Conservation (phyloP, 53 echinoderm and acorn worm genomes). For the Patiria pectinifera region DNA sequence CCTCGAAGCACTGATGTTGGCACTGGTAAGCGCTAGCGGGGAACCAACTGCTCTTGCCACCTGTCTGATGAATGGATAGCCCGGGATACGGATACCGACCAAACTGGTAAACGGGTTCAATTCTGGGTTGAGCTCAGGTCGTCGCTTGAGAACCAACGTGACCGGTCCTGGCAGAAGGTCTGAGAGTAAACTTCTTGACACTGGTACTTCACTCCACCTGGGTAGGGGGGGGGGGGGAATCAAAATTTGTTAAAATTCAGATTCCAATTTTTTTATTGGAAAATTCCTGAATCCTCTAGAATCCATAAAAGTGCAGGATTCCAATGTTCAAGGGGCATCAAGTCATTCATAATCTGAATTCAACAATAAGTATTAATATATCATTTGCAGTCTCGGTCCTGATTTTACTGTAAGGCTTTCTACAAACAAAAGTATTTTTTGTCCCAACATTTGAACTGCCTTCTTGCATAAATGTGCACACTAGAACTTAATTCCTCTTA, state of each 20-base stretch:
- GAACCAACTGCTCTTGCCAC: conserved; percentile 77
- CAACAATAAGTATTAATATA: no score
- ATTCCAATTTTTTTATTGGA: neutral
- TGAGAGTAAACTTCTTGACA: conserved; percentile 65
- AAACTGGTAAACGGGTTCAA: conserved; percentile 80
- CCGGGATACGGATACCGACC: conserved; percentile 88
- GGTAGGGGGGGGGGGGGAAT: no score
- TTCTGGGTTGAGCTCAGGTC: conserved; percentile 82
- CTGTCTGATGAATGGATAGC: conserved; percentile 81
- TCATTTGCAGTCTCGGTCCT: no score
- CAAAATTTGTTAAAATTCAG: neutral
- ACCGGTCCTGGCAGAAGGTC: conserved; percentile 96
- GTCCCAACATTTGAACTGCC: no score
- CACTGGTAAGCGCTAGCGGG: conserved; percentile 92
- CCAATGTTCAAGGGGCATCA: neutral
- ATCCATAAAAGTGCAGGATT: neutral
- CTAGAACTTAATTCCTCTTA: no score
- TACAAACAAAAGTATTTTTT: no score
- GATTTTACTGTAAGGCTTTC: no score
- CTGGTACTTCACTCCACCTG: conserved; percentile 93
- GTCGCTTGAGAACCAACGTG: conserved; percentile 82
- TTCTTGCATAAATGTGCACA: no score
- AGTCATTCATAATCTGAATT: no score
- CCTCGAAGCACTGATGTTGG: conserved; percentile 81
- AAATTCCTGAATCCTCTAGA: neutral